A percentile compares a stretch with the other conserved stretches of the same genome.
phyloP scores from a whole-genome alignment of 2,113 vertebrate genomes.

The Lynx canadensis region DNA sequence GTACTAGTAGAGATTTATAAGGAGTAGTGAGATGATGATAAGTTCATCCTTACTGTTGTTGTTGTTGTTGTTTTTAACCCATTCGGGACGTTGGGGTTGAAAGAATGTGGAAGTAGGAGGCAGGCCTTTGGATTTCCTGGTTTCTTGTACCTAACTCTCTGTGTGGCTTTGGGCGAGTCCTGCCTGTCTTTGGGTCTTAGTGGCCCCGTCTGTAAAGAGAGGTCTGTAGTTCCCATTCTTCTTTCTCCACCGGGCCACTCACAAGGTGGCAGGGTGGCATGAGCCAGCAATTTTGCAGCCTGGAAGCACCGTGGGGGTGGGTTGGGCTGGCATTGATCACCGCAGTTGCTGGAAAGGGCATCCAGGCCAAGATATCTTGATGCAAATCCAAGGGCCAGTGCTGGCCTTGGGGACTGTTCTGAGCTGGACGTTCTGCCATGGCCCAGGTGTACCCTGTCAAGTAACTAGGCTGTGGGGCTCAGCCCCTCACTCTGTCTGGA shows the following conservation, averaged over 20 bases:
- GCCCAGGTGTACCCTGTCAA: conserved; percentile 66
- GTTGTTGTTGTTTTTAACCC: background rate
- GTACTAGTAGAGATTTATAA: background rate
- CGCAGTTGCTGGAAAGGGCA: background rate
- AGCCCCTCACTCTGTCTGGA: conserved; percentile 70
- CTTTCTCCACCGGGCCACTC: background rate
- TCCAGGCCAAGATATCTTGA: background rate
- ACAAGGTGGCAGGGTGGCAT: rapidly evolving
- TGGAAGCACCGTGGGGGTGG: background rate
- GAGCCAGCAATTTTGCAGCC: rapidly evolving
- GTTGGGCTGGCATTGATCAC: background rate
- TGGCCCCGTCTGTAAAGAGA: background rate
- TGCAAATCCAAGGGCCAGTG: background rate
- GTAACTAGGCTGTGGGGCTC: conserved; percentile 31
- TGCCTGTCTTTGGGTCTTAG: background rate
- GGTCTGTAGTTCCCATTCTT: too few species aligned
- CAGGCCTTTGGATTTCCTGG: background rate
- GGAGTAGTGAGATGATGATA: too few species aligned
- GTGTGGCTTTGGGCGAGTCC: background rate
- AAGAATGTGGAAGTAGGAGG: background rate
- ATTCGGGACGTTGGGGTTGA: background rate
- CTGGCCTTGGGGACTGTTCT: background rate
- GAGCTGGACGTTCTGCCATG: conserved; percentile 74
- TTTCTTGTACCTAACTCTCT: background rate
- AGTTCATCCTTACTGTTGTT: background rate